Conservation (phyloP, 2,797 vertebrate genomes). For the Gobio occitaniae region DNA sequence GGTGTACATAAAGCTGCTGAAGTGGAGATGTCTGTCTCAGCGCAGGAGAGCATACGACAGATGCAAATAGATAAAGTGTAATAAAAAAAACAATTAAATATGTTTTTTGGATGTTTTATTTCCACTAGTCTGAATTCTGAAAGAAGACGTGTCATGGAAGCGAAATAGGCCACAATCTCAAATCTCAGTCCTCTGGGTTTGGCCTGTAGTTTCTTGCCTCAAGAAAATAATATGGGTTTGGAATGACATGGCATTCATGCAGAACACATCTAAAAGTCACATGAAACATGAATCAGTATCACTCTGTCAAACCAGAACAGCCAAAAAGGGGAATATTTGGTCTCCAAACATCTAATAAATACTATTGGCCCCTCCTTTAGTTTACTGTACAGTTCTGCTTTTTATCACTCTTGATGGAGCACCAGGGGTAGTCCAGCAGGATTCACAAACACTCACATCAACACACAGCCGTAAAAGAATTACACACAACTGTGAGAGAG, state of each 20-base stretch:
- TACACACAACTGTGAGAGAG: constrained; percentile 6
- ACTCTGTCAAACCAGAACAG: neutral
- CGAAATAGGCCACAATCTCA: neutral
- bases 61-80: neutral
- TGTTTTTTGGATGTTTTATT: neutral
- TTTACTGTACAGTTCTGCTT: constrained; percentile 19
- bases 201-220: neutral
- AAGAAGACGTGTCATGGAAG: neutral
- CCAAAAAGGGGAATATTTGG: neutral
- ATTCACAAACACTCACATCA: neutral
- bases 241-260: neutral
- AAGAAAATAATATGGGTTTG: neutral
- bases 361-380: neutral
- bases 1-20: neutral
- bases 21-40: neutral
- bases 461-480: neutral
- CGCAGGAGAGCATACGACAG: neutral
- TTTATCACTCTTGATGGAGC: neutral
- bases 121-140: neutral
- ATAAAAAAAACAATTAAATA: neutral
- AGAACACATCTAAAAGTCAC: neutral
- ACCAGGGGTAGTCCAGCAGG: neutral
- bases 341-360: neutral
- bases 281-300: neutral
- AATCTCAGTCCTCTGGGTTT: neutral